These are phyloP conservation scores for Lamellibrachia columna DNA, from an alignment of 2,888 invertebrate species.

Conservation along the genomic window DNA sequence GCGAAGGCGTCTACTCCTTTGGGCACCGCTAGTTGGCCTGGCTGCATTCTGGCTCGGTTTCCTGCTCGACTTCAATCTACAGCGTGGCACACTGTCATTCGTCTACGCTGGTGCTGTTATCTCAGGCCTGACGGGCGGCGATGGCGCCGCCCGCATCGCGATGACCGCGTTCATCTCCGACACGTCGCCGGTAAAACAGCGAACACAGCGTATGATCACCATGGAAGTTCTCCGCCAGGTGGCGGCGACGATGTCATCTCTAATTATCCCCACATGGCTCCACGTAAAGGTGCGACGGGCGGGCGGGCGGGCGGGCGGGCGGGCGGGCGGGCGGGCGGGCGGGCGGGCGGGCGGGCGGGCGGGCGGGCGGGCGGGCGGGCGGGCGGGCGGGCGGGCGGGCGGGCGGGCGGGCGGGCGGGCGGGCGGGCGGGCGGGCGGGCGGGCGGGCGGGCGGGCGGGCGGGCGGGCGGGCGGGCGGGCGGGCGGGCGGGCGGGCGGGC, in stretches of 20 bases:
- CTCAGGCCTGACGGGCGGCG: not conserved
- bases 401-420: too few relatives aligned
- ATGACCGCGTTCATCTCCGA: constrained; percentile 21
- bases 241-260: not conserved
- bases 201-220: not conserved
- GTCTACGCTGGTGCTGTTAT: not conserved
- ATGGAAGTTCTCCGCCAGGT: constrained; percentile 21
- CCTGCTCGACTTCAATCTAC: constrained; percentile 19
- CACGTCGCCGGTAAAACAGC: not conserved
- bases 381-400: too few relatives aligned
- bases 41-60: constrained; percentile 13
- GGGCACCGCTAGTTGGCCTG: not conserved
- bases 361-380: too few relatives aligned
- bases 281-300: not conserved
- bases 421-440: too few relatives aligned
- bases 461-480: too few relatives aligned
- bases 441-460: too few relatives aligned
- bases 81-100: constrained; percentile 8
- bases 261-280: not conserved
- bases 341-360: too few relatives aligned
- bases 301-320: too few relatives aligned
- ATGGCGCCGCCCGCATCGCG: constrained; percentile 18
- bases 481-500: too few relatives aligned
- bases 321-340: too few relatives aligned
- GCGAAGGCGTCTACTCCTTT: not conserved